Conservation (phyloP, 2,888 invertebrate genomes). For the Melanchra persicariae region DNA sequence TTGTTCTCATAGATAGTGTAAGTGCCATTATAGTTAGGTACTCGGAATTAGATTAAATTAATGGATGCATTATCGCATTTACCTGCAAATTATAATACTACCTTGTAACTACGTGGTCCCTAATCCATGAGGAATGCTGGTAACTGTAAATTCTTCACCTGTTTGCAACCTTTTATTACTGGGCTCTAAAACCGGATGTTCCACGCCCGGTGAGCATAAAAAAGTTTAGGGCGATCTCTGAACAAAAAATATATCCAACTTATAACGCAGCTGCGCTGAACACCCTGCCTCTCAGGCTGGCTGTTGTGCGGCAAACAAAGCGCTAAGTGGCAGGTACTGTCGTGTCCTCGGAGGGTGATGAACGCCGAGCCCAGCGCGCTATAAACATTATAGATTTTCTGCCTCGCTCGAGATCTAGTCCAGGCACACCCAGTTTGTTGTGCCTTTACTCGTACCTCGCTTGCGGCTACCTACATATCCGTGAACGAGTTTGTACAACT, state of each 20-base stretch:
- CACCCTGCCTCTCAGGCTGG: constrained; percentile 32
- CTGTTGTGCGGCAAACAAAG: constrained; percentile 42
- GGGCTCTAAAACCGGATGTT: constrained; percentile 47
- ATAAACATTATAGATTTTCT: constrained; percentile 54
- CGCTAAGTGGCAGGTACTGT: constrained; percentile 43
- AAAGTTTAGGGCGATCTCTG: constrained; percentile 47
- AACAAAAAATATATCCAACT: constrained; percentile 42
- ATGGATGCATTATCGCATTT: constrained; percentile 29
- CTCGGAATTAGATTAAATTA: background rate
- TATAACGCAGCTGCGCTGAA: constrained; percentile 48
- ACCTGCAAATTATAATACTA: background rate
- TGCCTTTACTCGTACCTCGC: constrained; percentile 21
- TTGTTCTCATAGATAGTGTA: background rate
- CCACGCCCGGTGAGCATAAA: constrained; percentile 30
- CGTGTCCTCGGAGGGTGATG: constrained; percentile 44
- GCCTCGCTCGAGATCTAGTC: constrained; percentile 35
- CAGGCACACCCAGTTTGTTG: constrained; percentile 49
- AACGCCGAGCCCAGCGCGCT: constrained; percentile 28
- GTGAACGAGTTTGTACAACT: constrained; percentile 17
- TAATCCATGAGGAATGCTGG: constrained; percentile 30
- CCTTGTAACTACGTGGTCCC: constrained; percentile 3
- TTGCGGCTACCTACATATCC: constrained; percentile 28
- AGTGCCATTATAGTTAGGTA: background rate
- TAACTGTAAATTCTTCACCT: constrained; percentile 46
- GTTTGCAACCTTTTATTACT: constrained; percentile 36